Evolutionary conservation across 2,113 vertebrate species (phyloP), one percentile per base, ranked within the genome.

Genomic region (Nibea coibor): DNA sequence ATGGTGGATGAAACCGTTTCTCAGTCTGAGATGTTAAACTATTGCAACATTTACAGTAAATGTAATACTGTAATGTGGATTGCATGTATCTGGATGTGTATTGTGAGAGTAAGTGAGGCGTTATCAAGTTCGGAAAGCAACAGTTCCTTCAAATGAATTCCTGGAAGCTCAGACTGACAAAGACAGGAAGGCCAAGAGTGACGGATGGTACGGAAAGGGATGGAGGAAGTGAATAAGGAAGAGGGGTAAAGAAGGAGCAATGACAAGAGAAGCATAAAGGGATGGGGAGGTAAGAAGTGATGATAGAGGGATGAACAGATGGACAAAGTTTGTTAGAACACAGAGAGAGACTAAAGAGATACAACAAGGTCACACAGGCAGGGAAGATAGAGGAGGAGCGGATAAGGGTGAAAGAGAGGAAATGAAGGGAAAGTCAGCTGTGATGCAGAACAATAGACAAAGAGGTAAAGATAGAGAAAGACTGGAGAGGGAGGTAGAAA

Each of bases 91-190:
- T 48, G 35, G 9, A 39, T 53, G n/a, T 74, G 57, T 4, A 39
- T 24, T 72, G 20, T 35, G 42, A 87, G 72, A 67, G 65, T 47
- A 80, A 58, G 51, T 66, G 70, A 89, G 70, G 87, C 71, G 86
- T 91, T 93, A 89, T 93, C 87, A 62, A 78, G 83, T 73, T 89
- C 72, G 90, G 88, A 92, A 94, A 86, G 75, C 72, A 31, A 56
- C 71, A 65, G 87, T 94, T 95, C 94, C 93, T 89, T 81, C 68
- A 58, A 78, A 93, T 94, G 90, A 95, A 95, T 96, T 94, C 94
- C 93, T 92, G 95, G 95, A 95, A 95, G 86, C 79, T 87, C 88
- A 42, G 81, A 78, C 75, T 88, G 88, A 95, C 94, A 95, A 95
- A 95, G 91, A 87, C 88, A 86, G 95, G 94, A 95, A 94, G 91